These are phyloP conservation scores for Drosophila rhopaloa DNA, from an alignment of 1,140 invertebrate species.

Conservation along the genomic window DNA sequence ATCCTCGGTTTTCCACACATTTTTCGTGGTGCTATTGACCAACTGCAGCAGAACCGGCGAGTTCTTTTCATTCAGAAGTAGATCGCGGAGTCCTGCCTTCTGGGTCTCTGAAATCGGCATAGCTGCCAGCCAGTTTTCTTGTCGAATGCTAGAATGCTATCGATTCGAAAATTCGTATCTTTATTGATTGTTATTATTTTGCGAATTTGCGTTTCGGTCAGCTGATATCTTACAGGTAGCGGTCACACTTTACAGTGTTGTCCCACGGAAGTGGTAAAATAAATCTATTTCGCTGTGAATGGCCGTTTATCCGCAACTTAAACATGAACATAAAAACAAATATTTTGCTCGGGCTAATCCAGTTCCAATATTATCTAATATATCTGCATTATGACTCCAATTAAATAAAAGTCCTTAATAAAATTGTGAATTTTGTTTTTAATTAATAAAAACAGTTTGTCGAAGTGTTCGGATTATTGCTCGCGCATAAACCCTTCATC, in stretches of 20 bases:
- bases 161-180: neutral
- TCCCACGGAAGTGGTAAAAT: neutral
- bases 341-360: no score
- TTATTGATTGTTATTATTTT: neutral
- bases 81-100: conserved; percentile 50
- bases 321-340: no score
- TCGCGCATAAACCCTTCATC: conserved; percentile 24
- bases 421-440: no score
- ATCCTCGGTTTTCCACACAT: conserved; percentile 47
- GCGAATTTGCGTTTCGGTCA: neutral
- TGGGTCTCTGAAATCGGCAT: conserved; percentile 62
- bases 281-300: conserved; percentile 1
- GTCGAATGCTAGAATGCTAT: neutral
- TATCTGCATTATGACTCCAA: no score
- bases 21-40: conserved; percentile 62
- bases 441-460: no score
- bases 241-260: neutral
- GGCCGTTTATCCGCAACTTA: neutral
- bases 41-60: conserved; percentile 54
- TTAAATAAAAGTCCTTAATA: no score
- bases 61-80: conserved; percentile 56
- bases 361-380: no score
- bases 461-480: neutral
- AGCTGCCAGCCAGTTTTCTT: neutral
- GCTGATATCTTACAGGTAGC: neutral